Evolutionary conservation across 2,797 vertebrate genomes (phyloP), one percentile per base, ranked within the genome.

Genomic region (Fundulus diaphanus): DNA sequence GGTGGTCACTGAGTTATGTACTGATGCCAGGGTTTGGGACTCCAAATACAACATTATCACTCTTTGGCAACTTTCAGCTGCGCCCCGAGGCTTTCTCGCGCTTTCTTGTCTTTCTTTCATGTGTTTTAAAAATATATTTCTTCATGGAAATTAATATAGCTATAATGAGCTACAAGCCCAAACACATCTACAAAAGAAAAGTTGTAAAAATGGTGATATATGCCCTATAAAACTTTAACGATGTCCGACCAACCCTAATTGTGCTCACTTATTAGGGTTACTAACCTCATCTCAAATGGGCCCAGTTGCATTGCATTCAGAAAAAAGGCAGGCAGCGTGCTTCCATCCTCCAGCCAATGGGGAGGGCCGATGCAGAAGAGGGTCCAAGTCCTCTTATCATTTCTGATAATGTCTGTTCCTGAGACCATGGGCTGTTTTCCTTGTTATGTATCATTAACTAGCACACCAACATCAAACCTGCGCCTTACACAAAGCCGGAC

Each of bases 401-500:
- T 69, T 24, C 86, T 84, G 90, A 92, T 90, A 88, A 91, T 79
- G 70, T 68, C 80, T 1, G 72, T 76, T 80, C 79, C 78, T 69
- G 71, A 48, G 66, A 87, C 59, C 85, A 76, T 71, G 70, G 74
- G 31, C 71, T 90, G 91, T 89, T 93, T 84, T 89, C 76, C 78
- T 67, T 88, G 78, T 86, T 80, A 91, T 93, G 81, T 92, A 93
- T 93, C 89, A 94, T 93, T 93, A 94, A 94, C 92, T 70, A 90
- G 86, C 73, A 57, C 61, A 52, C 77, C 69, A 63, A n/a, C 78
- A 85, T 59, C 69, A 57, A 70, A 70, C 69, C 66, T 15, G 70
- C 78, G 68, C 70, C 29, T 72, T 18, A 71, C 74, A 80, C 61
- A 85, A 83, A 82, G 49, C 54, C 61, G 35, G 33, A 24, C 12